phyloP scores from a whole-genome alignment of 23 tunicate species.

The Halocynthia roretzi region DNA sequence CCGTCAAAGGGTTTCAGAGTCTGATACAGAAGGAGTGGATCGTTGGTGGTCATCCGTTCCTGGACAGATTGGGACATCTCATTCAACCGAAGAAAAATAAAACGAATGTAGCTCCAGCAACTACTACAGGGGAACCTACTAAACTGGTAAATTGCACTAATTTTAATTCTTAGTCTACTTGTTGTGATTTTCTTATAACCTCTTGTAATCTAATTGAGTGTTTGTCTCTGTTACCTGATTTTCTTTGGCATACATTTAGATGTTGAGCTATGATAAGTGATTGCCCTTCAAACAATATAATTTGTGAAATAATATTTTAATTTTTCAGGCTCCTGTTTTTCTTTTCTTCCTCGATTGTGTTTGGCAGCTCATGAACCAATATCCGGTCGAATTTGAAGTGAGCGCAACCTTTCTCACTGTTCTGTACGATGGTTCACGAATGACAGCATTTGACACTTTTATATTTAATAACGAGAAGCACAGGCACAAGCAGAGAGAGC shows the following conservation, averaged over 20 bases:
- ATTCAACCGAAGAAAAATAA: constrained; percentile 45
- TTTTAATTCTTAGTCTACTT: background rate
- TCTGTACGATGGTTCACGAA: constrained; percentile 46
- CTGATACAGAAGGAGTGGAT: constrained; percentile 88
- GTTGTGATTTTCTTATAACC: too few species aligned
- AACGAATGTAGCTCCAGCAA: constrained; percentile 3
- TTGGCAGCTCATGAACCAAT: constrained; percentile 47
- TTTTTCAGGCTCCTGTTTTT: constrained; percentile 59
- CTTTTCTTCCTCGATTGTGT: constrained; percentile 83
- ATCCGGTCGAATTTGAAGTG: constrained; percentile 51
- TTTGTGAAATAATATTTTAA: background rate
- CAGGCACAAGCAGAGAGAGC: background rate
- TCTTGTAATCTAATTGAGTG: too few species aligned
- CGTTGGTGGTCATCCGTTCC: constrained; percentile 68
- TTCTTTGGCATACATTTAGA: background rate
- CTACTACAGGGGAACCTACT: constrained; percentile 15
- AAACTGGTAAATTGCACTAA: constrained; percentile 11
- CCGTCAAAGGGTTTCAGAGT: constrained; percentile 41
- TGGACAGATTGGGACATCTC: constrained; percentile 50
- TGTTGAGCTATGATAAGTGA: background rate
- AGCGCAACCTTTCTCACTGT: constrained; percentile 42
- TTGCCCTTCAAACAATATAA: too few species aligned
- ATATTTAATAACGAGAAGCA: constrained; percentile 77
- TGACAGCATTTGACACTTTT: constrained; percentile 58
- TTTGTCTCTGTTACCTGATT: too few species aligned